These are phyloP conservation scores for Lamellibrachia luymesi DNA, from an alignment of 1,140 invertebrate genomes.

Conservation along the genomic window DNA sequence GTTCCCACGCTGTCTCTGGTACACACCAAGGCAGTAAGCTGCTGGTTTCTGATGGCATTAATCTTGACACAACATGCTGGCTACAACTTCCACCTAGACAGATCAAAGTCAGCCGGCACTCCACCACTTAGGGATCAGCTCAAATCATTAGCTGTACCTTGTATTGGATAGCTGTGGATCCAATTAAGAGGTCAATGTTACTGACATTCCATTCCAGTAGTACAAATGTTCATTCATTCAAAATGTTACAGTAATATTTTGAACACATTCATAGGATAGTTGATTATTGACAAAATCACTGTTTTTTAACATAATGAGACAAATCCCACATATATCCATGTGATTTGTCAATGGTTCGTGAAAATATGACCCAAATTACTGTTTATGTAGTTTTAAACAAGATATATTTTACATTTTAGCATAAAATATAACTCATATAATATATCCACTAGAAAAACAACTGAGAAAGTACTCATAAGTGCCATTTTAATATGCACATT, in stretches of 20 bases:
- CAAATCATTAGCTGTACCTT: background rate
- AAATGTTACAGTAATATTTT: background rate
- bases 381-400: background rate
- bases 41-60: background rate
- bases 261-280: background rate
- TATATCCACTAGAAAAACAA: background rate
- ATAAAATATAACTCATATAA: background rate
- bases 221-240: background rate
- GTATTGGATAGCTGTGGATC: background rate
- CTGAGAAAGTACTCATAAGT: background rate
- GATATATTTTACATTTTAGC: background rate
- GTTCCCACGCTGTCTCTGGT: background rate
- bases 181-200: background rate
- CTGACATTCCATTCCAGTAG: background rate
- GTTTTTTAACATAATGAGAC: background rate
- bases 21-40: background rate
- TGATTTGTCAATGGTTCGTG: background rate
- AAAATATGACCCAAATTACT: too few species aligned
- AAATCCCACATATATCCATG: background rate
- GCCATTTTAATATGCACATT: background rate
- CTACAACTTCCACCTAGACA: background rate
- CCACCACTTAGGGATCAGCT: background rate
- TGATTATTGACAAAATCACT: background rate
- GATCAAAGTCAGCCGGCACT: background rate
- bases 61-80: background rate